Conservation (phyloP, 2,113 vertebrate genomes). For the Hoplias malabaricus region DNA sequence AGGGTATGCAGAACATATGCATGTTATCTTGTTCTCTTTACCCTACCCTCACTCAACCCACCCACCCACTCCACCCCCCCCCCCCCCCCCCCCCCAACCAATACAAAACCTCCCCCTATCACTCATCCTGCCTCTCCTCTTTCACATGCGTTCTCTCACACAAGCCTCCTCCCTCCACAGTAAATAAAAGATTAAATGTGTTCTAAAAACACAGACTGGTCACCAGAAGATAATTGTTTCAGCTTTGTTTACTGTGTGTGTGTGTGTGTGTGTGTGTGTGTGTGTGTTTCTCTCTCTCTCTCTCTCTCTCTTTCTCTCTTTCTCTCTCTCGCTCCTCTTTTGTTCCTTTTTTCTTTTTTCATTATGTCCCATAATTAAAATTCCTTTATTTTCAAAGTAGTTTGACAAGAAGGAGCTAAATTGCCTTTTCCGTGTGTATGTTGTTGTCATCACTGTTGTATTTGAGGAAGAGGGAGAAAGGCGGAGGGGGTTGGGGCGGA, state of each 20-base stretch:
- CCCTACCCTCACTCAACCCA: constrained; percentile 55
- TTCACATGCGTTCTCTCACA: constrained; percentile 42
- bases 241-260: constrained; percentile 79
- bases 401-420: constrained; percentile 77
- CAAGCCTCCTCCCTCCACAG: constrained; percentile 66
- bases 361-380: constrained; percentile 81
- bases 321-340: constrained; percentile 59
- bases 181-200: constrained; percentile 84
- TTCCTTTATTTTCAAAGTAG: constrained; percentile 82
- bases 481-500: neutral
- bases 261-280: no score
- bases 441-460: constrained; percentile 72
- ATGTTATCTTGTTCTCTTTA: constrained; percentile 73
- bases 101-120: constrained; percentile 63
- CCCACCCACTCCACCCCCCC: constrained; percentile 51
- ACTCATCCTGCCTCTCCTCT: constrained; percentile 53
- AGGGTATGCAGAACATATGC: constrained; percentile 74
- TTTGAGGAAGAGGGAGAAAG: constrained; percentile 60
- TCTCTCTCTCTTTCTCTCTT: constrained; percentile 65
- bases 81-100: no score
- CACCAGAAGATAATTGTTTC: constrained; percentile 84
- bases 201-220: constrained; percentile 82
- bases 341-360: constrained; percentile 69
- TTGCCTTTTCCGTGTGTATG: constrained; percentile 79
- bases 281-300: constrained; percentile 73